Evolutionary conservation across 2,888 invertebrate species (phyloP), one percentile per base, ranked within the genome.

Genomic region (Diabrotica balteata): DNA sequence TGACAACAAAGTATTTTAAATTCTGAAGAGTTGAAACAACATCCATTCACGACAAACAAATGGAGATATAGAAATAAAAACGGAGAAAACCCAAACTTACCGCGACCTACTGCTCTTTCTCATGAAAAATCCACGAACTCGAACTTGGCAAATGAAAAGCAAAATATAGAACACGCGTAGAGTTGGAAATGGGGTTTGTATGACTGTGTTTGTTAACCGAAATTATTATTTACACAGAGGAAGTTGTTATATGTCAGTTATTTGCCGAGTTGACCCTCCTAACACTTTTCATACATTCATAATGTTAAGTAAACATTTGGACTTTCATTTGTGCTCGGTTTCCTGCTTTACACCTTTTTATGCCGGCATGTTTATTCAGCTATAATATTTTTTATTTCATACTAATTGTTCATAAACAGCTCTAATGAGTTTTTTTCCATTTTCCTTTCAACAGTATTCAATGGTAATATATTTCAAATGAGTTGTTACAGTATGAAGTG

Each of bases 221-320:
- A 84, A 84, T 84, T 84, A 83, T 84, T 84, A 84, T 84, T 84
- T 84, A 83, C 83, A 81, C 78, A 83, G 84, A 84, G 79, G 83
- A 81, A 80, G 79, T 80, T 78, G 80, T 80, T 69, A 69, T 80
- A 79, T 81, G 81, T 81, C 81, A 81, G 81, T 80, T 81, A 82
- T 82, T 82, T 81, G 81, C 80, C 74, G 71, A 77, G 81, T 80
- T 81, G 82, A 81, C 82, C 82, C 80, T 76, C 78, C 78, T 77
- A 76, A 76, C 77, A 73, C 78, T 74, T 57, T 57, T 78, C 80
- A 81, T 83, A 82, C 82, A 83, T 83, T 82, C 79, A 79, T 83
- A 83, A 83, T 83, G 81, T 78, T 83, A 79, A 80, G 80, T 82
- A 80, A 83, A 83, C 83, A 83, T 71, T 69, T 69, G 68, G 73